Conservation (phyloP, 2,797 vertebrate genomes). For the Valencia hispanica region DNA sequence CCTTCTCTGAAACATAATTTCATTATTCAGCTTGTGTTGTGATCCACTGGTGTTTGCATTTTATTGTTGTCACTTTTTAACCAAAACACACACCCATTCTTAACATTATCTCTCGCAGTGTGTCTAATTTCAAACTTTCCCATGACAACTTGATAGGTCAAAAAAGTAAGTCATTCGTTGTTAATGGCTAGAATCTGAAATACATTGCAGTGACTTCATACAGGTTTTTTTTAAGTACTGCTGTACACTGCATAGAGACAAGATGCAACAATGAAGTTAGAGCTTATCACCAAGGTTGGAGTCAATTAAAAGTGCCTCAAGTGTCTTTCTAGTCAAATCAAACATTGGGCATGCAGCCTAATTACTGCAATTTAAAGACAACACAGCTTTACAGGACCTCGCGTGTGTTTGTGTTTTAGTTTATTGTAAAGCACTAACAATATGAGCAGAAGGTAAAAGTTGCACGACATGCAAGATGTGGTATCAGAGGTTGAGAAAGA, state of each 20-base stretch:
- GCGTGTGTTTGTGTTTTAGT: conserved; percentile 14
- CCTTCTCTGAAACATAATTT: neutral
- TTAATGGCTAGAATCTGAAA: neutral
- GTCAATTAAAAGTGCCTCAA: conserved; percentile 12
- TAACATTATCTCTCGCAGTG: neutral
- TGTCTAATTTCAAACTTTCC: neutral
- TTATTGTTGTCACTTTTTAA: neutral
- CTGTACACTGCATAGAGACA: neutral
- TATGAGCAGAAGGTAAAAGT: conserved; percentile 15
- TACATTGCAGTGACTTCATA: neutral
- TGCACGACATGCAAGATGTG: conserved; percentile 11
- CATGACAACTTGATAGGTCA: neutral
- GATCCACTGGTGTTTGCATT: neutral
- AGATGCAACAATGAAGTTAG: neutral
- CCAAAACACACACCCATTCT: neutral
- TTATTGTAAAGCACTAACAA: conserved; percentile 8
- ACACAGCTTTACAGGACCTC: conserved; percentile 12
- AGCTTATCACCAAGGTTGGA: neutral
- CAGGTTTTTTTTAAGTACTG: neutral
- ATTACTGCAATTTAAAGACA: conserved; percentile 33
- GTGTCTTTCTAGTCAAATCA: conserved; percentile 16
- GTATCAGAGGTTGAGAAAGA: conserved; percentile 10
- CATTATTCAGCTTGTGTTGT: neutral
- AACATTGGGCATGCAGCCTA: neutral
- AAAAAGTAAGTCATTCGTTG: neutral